Percentiles rank a stretch among this genome's conserved stretches.
Evolutionary conservation across 2,888 invertebrate species (phyloP).

Genomic region (Aquatica leii): DNA sequence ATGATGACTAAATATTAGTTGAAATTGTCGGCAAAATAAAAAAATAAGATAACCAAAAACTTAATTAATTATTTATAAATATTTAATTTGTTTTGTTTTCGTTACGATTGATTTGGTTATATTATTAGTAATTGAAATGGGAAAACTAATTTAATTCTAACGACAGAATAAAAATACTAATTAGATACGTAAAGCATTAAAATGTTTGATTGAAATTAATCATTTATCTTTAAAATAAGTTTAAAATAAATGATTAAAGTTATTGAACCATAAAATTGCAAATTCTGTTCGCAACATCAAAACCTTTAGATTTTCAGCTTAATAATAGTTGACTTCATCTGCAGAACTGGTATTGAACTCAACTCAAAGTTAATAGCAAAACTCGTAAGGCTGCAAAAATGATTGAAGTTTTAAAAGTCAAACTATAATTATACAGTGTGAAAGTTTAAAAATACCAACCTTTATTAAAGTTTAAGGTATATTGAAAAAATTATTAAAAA

Average conservation of each 20-base stretch:
- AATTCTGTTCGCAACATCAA: slow-evolving; percentile 12
- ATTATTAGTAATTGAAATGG: no score
- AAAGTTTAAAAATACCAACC: background rate
- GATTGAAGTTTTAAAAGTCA: slow-evolving; percentile 10
- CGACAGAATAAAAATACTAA: no score
- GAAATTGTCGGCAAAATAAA: no score
- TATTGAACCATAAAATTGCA: slow-evolving; percentile 12
- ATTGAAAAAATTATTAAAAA: no score
- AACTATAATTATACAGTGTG: background rate
- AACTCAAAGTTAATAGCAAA: background rate
- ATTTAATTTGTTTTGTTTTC: no score
- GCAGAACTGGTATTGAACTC: slow-evolving; percentile 5
- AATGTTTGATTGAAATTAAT: slow-evolving; percentile 8
- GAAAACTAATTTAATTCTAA: no score
- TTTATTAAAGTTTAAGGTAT: no score
- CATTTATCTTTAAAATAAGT: background rate
- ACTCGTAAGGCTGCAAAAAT: slow-evolving; percentile 7
- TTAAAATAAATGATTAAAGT: slow-evolving; percentile 12
- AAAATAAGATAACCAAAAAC: no score
- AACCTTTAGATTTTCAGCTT: slow-evolving; percentile 2
- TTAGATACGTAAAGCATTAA: no score
- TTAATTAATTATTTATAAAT: no score
- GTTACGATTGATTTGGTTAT: no score
- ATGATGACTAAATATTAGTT: no score
- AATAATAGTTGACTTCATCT: slow-evolving; percentile 11